Percentiles rank a stretch among this genome's conserved stretches.
phyloP scores from a whole-genome alignment of 2,113 vertebrate species.

The Plotosus lineatus region DNA sequence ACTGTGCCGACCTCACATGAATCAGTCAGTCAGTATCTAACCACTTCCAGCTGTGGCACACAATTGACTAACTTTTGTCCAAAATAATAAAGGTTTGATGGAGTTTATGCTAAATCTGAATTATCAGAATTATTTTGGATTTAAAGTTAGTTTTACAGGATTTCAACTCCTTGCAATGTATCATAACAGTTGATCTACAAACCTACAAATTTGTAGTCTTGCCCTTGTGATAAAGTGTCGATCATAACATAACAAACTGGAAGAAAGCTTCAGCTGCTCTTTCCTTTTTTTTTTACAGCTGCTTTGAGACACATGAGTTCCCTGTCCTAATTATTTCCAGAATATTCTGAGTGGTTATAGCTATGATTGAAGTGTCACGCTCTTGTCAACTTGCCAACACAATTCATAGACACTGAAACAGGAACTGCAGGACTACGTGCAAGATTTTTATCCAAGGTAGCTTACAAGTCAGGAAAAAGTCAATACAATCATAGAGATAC shows the following conservation, averaged over 20 bases:
- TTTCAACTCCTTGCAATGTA: background rate
- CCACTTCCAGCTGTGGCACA: too few relatives aligned
- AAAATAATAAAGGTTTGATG: background rate
- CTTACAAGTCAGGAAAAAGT: background rate
- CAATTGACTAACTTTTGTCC: too few relatives aligned
- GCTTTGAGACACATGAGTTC: slow-evolving; percentile 4
- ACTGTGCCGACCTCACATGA: too few relatives aligned
- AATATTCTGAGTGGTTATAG: slow-evolving; percentile 12
- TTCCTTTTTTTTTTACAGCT: slow-evolving; percentile 10
- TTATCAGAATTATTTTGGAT: background rate
- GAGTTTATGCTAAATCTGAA: too few relatives aligned
- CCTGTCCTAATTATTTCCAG: slow-evolving; percentile 10
- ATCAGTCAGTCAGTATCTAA: too few relatives aligned
- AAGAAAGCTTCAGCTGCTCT: background rate
- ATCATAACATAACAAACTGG: background rate
- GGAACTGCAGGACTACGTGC: background rate
- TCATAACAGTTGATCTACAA: background rate
- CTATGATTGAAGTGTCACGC: slow-evolving; percentile 18
- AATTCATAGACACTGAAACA: slow-evolving; percentile 5
- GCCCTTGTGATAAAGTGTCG: background rate
- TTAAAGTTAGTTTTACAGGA: background rate
- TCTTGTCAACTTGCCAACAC: slow-evolving; percentile 5
- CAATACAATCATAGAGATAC: background rate
- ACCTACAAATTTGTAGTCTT: background rate
- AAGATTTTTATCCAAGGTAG: background rate